These are phyloP conservation scores for Syngnathus floridae DNA, from an alignment of 2,113 vertebrate genomes.

Conservation along the genomic window DNA sequence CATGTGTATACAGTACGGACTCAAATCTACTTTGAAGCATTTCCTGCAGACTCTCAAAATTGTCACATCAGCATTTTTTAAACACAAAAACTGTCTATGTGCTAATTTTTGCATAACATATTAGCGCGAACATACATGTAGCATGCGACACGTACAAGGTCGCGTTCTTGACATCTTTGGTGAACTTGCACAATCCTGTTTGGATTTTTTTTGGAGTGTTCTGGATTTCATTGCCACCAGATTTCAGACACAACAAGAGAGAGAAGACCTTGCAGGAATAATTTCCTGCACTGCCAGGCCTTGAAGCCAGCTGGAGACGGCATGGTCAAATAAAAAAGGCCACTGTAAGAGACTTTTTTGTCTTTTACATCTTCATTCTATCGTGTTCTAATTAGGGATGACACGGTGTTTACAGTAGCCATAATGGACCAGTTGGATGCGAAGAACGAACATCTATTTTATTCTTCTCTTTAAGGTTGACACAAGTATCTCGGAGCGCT, in stretches of 20 bases:
- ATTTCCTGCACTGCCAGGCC: background rate
- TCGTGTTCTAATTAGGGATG: background rate
- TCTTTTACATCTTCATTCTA: background rate
- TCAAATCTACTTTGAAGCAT: background rate
- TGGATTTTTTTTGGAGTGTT: background rate
- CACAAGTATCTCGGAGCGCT: conserved; percentile 7
- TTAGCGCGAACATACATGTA: background rate
- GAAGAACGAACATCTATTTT: conserved; percentile 15
- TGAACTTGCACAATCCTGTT: background rate
- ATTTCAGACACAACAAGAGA: conserved; percentile 5
- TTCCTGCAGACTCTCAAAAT: background rate
- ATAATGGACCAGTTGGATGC: background rate
- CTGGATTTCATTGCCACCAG: background rate
- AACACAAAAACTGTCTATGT: background rate
- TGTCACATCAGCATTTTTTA: background rate
- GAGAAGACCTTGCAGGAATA: background rate
- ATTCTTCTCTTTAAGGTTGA: conserved; percentile 27
- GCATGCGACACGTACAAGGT: background rate
- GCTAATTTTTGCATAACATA: background rate
- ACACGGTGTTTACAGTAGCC: background rate
- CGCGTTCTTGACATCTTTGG: background rate
- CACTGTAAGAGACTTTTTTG: background rate
- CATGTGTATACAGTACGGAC: background rate
- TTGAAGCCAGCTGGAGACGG: background rate
- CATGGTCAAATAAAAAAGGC: background rate